Evolutionary conservation across 2,113 vertebrate genomes (phyloP).

Genomic region (Solenodon paradoxus): DNA sequence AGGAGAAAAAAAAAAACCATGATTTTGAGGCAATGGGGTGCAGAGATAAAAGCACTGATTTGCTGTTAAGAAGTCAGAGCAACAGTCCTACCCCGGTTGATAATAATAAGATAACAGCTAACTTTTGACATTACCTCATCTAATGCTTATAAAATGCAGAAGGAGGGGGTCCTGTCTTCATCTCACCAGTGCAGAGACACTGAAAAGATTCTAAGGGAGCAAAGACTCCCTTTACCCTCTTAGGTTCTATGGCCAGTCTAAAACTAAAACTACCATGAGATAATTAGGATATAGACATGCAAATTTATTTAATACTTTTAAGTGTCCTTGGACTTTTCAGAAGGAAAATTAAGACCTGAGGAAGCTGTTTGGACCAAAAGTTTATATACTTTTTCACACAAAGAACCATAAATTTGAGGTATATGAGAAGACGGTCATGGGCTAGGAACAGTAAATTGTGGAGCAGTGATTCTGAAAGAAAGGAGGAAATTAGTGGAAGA

Average conservation of each 20-base stretch:
- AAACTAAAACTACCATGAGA: not conserved
- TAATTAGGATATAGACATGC: not conserved
- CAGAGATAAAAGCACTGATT: constrained; percentile 2
- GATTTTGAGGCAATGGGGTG: not conserved
- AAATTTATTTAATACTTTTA: not conserved
- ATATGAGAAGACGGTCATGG: not conserved
- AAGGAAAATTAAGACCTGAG: not conserved
- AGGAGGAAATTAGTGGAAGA: not conserved
- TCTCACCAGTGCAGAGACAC: not conserved
- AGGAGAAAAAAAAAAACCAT: not conserved
- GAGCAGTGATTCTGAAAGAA: not conserved
- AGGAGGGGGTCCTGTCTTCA: not conserved
- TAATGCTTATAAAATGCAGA: not conserved
- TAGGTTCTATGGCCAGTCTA: not conserved
- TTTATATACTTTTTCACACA: not conserved
- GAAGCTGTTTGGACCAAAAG: not conserved
- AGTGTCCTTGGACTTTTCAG: not conserved
- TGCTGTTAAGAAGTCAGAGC: not conserved
- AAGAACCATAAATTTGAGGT: not conserved
- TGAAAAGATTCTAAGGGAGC: not conserved
- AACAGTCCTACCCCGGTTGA: not conserved
- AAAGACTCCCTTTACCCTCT: not conserved
- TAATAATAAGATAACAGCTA: not conserved
- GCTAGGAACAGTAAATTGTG: not conserved
- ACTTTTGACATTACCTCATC: not conserved